Percentiles rank a stretch among this genome's conserved stretches.
These are phyloP conservation scores for Sebastes dallii DNA, from an alignment of 2,797 vertebrate genomes.

Conservation along the genomic window DNA sequence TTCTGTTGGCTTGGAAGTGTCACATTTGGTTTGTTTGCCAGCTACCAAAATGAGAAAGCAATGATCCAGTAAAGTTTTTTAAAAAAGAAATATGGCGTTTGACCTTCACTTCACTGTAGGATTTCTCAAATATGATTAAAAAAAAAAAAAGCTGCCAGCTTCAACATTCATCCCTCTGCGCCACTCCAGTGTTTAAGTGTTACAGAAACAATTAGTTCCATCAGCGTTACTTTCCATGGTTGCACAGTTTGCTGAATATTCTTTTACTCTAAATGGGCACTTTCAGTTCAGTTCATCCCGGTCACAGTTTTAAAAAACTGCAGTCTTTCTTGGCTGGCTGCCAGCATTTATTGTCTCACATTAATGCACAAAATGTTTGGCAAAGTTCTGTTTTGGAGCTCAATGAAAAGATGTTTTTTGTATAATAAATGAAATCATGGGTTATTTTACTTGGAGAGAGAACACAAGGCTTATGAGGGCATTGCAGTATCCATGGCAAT, in stretches of 20 bases:
- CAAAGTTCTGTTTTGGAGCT: constrained; percentile 19
- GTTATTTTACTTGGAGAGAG: neutral
- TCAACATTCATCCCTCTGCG: neutral
- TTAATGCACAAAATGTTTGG: constrained; percentile 15
- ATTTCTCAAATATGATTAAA: neutral
- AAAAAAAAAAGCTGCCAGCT: neutral
- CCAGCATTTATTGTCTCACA: constrained; percentile 12
- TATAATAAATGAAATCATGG: neutral
- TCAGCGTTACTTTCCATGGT: neutral
- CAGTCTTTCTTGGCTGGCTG: neutral
- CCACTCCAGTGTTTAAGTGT: neutral
- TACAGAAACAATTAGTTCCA: neutral
- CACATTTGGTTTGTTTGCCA: neutral
- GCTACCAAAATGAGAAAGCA: neutral
- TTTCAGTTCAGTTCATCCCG: neutral
- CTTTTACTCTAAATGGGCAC: constrained; percentile 5
- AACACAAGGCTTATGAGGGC: neutral
- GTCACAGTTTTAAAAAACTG: neutral
- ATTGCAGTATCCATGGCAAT: neutral
- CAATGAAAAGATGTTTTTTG: constrained; percentile 5
- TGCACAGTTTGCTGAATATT: constrained; percentile 23
- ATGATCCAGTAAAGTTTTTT: neutral
- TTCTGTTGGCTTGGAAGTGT: neutral
- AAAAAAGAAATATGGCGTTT: neutral
- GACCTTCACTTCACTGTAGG: neutral